Conservation (phyloP, 2,888 invertebrate species). For the Odiellus spinosus region DNA sequence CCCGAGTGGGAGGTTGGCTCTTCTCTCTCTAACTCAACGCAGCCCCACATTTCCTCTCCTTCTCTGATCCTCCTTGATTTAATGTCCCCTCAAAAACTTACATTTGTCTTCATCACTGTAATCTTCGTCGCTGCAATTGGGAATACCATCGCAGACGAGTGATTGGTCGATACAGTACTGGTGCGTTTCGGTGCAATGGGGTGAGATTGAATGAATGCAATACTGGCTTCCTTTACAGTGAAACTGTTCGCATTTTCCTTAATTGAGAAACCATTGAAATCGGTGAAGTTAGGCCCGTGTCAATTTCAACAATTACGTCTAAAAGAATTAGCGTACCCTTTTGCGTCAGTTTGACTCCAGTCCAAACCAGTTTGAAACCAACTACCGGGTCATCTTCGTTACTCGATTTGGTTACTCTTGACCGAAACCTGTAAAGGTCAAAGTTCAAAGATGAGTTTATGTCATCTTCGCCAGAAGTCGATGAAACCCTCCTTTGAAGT, state of each 20-base stretch:
- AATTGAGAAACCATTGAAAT: too few relatives aligned
- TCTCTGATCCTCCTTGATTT: too few relatives aligned
- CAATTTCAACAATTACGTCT: background rate
- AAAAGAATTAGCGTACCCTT: too few relatives aligned
- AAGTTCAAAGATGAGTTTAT: too few relatives aligned
- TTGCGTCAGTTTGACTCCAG: background rate
- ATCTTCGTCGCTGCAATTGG: constrained; percentile 32
- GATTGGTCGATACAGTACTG: constrained; percentile 30
- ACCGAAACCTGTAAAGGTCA: constrained; percentile 22
- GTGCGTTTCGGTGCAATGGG: constrained; percentile 24
- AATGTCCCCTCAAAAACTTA: constrained; percentile 13
- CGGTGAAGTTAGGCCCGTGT: background rate
- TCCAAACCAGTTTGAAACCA: background rate
- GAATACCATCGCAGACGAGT: constrained; percentile 30
- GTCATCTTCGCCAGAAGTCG: too few relatives aligned
- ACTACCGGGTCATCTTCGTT: too few relatives aligned
- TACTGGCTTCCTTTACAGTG: constrained; percentile 28
- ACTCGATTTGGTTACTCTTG: constrained; percentile 15
- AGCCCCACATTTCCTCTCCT: too few relatives aligned
- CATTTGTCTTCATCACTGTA: constrained; percentile 29
- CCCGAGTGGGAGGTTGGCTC: too few relatives aligned
- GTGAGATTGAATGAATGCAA: constrained; percentile 27
- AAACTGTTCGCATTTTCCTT: constrained; percentile 25
- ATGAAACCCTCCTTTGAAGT: too few relatives aligned
- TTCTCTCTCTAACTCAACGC: too few relatives aligned